Evolutionary conservation across 37 sponge, comb jelly and placozoan genomes (phyloP), one percentile per base, ranked within the genome.

Genomic region (Axinella damicornis): DNA sequence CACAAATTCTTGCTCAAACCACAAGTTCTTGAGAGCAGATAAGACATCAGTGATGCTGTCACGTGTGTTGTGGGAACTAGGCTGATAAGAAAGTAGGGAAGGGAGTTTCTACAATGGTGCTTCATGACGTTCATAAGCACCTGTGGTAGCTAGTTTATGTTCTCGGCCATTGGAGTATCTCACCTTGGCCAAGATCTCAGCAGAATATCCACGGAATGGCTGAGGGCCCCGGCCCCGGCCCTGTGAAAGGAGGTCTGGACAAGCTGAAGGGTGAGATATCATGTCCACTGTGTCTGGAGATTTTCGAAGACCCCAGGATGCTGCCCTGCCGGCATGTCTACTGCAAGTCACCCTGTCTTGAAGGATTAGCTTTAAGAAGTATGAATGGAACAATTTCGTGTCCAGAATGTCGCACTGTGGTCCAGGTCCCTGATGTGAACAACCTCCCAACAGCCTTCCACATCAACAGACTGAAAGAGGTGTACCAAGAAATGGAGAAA

Each of bases 291-390:
- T 80, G 81, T 38, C 64, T 64, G 65, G 52, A 41, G 30, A 21
- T 31, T 34, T 80, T 69, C 31, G 28, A 30, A 33, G 81, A 80
- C 15, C 69, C 81, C 37, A 80, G 22, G 69, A 53, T 40, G 33
- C 69, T 80, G 25, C 81, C 81, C 18, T 80, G 81, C 69, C 41
- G 67, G 20, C 81, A 80, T 54, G 30, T 53, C 81, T 80, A 57
- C 37, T 80, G 81, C 57, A 67, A 30, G 34, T 53, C 22, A 5
- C 38, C 59, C 59, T 80, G 81, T 52, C 55, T 80, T 0, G 32
- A 69, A 53, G 37, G 57, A 0, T 69, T 80, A 15, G 34, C 35
- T 20, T 15, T 20, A 59, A 17, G 20, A 25, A 57, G 59, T 13
- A 27, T 2, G 1, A 57, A 55, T 57, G 35, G 59, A 15, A 55